phyloP scores from a whole-genome alignment of 2,113 vertebrate genomes.

The Mirounga angustirostris region DNA sequence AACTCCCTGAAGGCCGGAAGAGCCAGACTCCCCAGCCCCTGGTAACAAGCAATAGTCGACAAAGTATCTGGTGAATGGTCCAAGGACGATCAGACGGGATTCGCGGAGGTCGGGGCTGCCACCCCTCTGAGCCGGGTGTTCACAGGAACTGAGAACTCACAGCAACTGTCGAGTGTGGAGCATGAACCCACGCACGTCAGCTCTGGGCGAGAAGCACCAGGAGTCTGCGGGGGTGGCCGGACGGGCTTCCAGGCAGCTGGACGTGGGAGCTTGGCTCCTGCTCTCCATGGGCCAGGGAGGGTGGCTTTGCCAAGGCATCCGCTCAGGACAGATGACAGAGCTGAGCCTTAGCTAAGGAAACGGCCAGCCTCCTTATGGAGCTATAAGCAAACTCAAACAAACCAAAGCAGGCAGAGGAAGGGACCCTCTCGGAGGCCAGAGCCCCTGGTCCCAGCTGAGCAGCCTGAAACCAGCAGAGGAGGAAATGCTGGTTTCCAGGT shows the following conservation, averaged over 20 bases:
- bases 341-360: neutral
- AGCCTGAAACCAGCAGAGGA: neutral
- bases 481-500: neutral
- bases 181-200: neutral
- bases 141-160: neutral
- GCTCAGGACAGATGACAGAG: neutral
- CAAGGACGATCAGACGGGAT: fast-evolving
- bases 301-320: neutral
- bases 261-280: neutral
- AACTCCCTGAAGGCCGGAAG: neutral
- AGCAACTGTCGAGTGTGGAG: neutral
- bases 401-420: neutral
- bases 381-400: neutral
- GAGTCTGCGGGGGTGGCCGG: neutral
- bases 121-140: neutral
- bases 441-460: neutral
- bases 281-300: neutral
- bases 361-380: neutral
- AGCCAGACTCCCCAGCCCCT: neutral
- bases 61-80: fast-evolving
- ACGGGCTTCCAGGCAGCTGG: neutral
- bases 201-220: neutral
- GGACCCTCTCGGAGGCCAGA: neutral
- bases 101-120: fast-evolving
- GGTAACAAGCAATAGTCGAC: fast-evolving